Percentiles rank a stretch among this genome's conserved stretches.
Conservation (phyloP, 1,140 invertebrate species). For the Chironomus tepperi region DNA sequence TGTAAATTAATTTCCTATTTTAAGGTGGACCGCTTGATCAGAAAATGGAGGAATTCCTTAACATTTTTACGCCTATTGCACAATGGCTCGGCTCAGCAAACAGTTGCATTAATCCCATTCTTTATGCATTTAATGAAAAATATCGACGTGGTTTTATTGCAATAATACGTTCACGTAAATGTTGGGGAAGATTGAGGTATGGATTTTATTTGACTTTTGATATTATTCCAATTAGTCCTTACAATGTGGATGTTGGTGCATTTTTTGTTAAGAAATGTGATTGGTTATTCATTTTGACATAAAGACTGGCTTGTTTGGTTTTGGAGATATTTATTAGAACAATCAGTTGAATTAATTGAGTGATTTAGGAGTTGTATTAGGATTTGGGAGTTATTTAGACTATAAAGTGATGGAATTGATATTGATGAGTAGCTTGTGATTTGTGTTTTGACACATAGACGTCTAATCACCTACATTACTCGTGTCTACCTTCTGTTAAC, state of each 20-base stretch:
- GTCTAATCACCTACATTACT: too few species aligned
- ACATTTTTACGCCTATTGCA: constrained; percentile 77
- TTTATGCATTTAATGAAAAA: constrained; percentile 97
- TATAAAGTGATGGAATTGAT: too few species aligned
- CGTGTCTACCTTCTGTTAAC: too few species aligned
- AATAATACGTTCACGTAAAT: constrained; percentile 72
- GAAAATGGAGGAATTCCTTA: constrained; percentile 65
- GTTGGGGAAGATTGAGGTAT: constrained; percentile 70
- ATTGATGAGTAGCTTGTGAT: too few species aligned
- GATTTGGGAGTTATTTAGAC: too few species aligned
- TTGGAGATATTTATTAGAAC: neutral
- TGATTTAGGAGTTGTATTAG: too few species aligned
- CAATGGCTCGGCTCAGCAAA: constrained; percentile 95
- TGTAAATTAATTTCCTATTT: constrained; percentile 20
- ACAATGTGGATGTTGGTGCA: too few species aligned
- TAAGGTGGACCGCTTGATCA: constrained; percentile 34
- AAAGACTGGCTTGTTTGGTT: too few species aligned
- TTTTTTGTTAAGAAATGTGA: too few species aligned
- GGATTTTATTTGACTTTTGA: neutral
- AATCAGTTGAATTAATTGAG: neutral
- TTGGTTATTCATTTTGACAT: too few species aligned
- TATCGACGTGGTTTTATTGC: constrained; percentile 87
- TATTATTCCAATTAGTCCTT: neutral
- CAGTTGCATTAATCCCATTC: constrained; percentile 92
- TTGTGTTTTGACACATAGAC: too few species aligned